Conservation (phyloP, 2,888 invertebrate genomes). For the Exephanes ischioxanthus region DNA sequence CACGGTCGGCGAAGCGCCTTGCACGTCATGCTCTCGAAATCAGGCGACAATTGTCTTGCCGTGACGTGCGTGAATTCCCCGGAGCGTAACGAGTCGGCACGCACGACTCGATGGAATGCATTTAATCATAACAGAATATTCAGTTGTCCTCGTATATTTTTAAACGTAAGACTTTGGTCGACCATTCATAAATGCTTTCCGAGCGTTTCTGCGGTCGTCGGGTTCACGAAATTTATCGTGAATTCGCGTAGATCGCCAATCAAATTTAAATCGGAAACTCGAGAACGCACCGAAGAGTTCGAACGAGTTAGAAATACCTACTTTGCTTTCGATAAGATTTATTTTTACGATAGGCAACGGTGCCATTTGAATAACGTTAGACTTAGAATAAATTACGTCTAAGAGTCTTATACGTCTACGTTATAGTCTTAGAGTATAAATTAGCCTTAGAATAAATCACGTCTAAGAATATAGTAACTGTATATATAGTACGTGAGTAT, state of each 20-base stretch:
- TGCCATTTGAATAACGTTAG: neutral
- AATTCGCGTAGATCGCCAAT: neutral
- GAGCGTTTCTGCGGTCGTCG: neutral
- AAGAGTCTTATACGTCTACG: no score
- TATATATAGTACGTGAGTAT: neutral
- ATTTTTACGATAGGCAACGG: neutral
- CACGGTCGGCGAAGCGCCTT: slow-evolving; percentile 25
- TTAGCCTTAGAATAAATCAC: no score
- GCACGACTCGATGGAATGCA: slow-evolving; percentile 8
- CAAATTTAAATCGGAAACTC: neutral
- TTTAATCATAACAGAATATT: neutral
- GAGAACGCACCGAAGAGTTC: neutral
- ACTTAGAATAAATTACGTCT: no score
- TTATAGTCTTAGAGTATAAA: no score
- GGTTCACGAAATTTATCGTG: neutral
- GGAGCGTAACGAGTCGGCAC: slow-evolving; percentile 13
- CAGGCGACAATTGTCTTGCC: slow-evolving; percentile 36
- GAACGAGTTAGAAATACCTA: neutral
- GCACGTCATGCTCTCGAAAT: slow-evolving; percentile 29
- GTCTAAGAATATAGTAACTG: no score
- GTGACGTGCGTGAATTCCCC: slow-evolving; percentile 57
- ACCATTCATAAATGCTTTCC: neutral
- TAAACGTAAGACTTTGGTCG: neutral
- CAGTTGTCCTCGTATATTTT: neutral
- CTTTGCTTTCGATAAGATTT: neutral